Evolutionary conservation across 2,113 vertebrate genomes (phyloP), one percentile per base, ranked within the genome.

Genomic region (Motacilla alba): DNA sequence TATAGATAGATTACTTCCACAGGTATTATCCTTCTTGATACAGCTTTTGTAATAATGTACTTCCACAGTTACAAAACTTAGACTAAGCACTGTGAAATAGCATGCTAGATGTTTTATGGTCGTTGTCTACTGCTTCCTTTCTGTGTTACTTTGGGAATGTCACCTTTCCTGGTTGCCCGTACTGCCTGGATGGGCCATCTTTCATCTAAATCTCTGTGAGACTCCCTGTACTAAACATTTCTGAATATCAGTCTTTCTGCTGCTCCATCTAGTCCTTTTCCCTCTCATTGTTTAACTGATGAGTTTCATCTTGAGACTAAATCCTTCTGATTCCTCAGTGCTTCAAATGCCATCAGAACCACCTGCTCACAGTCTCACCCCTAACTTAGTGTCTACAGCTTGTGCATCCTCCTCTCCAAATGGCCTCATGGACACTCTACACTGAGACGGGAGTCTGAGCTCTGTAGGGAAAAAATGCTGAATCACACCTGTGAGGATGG

Each of bases 321-420:
- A 78, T 41, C 22, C 3, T 75, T 59, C 60, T 46, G 35, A 60
- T 11, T 63, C 8, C 39, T 63, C 39, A 52, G 30, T 2, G 1
- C 23, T 85, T 43, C 35, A 72, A 59, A 82, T 43, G 15, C 5
- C 8, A 52, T 31, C n/a, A 78, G 46, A 62, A 46, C 1, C n/a
- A 50, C 6, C 1, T 26, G 13, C 10, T 46, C 63, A 13, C 15
- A 78, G 13, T 26, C n/a, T 72, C 26, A 74, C 27, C 28, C 8
- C 37, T 2, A 3, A 3, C 3, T n/a, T 39, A 24, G 3, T 1
- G 0, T 67, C 59, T 53, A 27, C 12, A 82, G 26, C 16, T 15
- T 81, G 10, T 16, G 37, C 31, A 67, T 59, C 13, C 11, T 80
- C 15, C 31, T 60, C 66, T 88, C 31, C 4, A 6, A 87, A 55